Base-by-base conservation (phyloP, 2,888 invertebrate genomes). In the Lissonota sp. region DNA sequence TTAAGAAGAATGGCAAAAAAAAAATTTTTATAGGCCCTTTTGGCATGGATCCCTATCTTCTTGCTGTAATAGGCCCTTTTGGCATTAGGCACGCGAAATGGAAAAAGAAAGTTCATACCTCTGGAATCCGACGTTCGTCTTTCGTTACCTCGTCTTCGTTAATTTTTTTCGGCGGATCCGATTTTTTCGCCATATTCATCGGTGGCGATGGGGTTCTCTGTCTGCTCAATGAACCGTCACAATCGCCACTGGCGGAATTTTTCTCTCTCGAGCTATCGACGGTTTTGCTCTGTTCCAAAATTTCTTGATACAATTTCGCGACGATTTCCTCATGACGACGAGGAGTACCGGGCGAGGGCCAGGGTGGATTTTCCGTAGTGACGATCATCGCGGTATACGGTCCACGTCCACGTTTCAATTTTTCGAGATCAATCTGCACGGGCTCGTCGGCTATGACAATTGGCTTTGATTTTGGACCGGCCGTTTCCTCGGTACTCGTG, bases 231-330 rank as follows among this genome's bases (percentile, higher is more conserved):
- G 74, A 67, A n/a, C 39, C 16, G 5, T 82, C 69, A 46, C 16
- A 40, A n/a, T 79, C 62, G 12, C 62, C 63, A 6, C 39, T 51
- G 12, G 66, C 40, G 8, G 40, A 40, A 12, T 57, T 62, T 5
- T 44, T 66, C 1, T 82, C 82, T 1, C 46, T 55, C 4, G 85
- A 83, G 12, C 87, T 89, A 58, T 88, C 86, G 8, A 88, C 81
- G 53, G 83, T 87, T 85, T 90, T 89, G 80, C 89, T 92, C 78
- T 91, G 91, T 49, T 91, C 90, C 57, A 92, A 83, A 79, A 92
- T 90, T 82, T 92, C 92, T 37, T 89, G 87, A 0, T 89, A 90
- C 62, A 92, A 79, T 75, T 85, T 88, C 53, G 89, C 87, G 12
- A 90, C 86, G 51, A 91, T 86, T 10, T 88, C 84, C 58, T 90